These are phyloP conservation scores for Capromys pilorides DNA, from an alignment of 2,797 vertebrate genomes.

Conservation along the genomic window DNA sequence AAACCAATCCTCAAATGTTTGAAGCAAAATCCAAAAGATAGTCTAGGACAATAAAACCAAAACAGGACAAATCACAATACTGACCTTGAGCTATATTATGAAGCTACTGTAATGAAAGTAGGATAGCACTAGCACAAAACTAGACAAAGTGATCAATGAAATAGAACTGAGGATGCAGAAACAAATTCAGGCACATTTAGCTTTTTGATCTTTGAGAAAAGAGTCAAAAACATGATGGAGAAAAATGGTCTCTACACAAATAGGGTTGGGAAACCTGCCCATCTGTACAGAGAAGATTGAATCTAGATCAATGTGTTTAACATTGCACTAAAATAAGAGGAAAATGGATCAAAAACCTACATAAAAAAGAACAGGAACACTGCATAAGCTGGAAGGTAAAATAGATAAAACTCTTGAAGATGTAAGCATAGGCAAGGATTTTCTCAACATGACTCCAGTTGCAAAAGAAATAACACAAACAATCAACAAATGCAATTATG, in stretches of 20 bases:
- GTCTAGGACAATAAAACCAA: neutral
- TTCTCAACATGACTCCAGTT: neutral
- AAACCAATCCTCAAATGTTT: neutral
- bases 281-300: neutral
- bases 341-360: neutral
- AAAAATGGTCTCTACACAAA: neutral
- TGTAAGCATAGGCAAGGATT: neutral
- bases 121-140: neutral
- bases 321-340: neutral
- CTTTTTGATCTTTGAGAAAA: neutral
- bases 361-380: neutral
- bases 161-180: neutral
- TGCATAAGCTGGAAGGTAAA: neutral
- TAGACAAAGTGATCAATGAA: neutral
- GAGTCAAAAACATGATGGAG: neutral
- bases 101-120: neutral
- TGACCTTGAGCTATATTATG: neutral
- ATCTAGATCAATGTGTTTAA: neutral
- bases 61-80: neutral
- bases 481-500: neutral
- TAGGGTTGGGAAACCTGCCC: neutral
- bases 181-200: neutral
- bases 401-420: neutral
- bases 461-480: neutral
- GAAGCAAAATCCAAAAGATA: neutral